Base-by-base conservation (phyloP, 1,140 invertebrate genomes). In the Eumeta japonica region DNA sequence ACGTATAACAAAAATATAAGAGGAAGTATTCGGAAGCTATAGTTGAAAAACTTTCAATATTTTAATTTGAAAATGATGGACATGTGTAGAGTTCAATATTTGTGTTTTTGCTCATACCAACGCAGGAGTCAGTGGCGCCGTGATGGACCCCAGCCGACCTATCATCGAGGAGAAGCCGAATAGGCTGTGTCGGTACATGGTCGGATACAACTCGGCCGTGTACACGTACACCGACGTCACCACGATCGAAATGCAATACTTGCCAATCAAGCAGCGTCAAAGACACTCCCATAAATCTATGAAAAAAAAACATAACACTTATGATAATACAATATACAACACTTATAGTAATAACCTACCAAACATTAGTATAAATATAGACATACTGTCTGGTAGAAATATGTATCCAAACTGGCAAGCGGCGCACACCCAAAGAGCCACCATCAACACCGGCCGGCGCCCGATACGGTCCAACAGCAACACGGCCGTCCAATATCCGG, bases 151-250 rank as follows among this genome's bases (percentile, higher is more conserved):
- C 4, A 59, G 33, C 3, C 56, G 43, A 5, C 59, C 57, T 10
- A 60, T 31, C 55, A 55, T 62, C 3, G 55, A 58, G 4, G 55
- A 56, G 34, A 52, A 59, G 1, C 49, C 58, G 28, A 85, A 58
- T 4, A 84, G 51, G 19, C 74, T 80, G 43, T 83, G 80, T 2
- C 83, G 65, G 15, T 81, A 66, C 42, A 78, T 77, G 2, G 84
- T 86, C 2, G 84, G 84, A 44, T 83, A 85, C 49, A 86, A 66
- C 58, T 86, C 84, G 2, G 81, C 76, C 0, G 83, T 84, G 41
- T 81, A 83, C 32, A 85, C 68, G 50, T 86, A 86, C 10, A 84
- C 53, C 7, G 75, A 71, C 11, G 75, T 72, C 46, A 83, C 80
- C 2, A 81, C 74, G 37, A 77, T 64, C 0, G 80, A 79, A 13